Evolutionary conservation across 2,797 vertebrate genomes (phyloP), one percentile per base, ranked within the genome.

Genomic region (Galagoides demidoff): DNA sequence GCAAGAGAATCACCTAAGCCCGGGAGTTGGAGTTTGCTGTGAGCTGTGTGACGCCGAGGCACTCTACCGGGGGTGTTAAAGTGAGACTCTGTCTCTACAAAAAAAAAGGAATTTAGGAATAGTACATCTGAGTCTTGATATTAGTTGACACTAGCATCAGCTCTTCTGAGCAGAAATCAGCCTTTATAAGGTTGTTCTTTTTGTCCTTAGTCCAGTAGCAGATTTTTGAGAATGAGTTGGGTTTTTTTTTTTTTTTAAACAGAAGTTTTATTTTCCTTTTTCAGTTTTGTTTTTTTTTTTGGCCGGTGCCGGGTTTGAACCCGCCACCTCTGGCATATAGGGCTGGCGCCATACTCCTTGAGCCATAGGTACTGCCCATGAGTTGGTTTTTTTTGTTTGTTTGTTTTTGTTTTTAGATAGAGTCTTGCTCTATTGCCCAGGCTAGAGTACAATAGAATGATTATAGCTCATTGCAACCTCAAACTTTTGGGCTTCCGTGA

Each of bases 161-260:
- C 63, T 82, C 82, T 96, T 74, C 74, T 86, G 82, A 95, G 13
- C 43, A 85, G 85, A 95, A 91, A 49, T 85, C 37, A 59, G 49
- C 16, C 57, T 95, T 85, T 91, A 4, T 85, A 61, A 94, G 10
- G 29, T 81, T 90, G 31, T n/a, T 89, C 29, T 93, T 3, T 88
- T 93, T 90, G 49, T 19, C 79, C 27, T 93, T 84, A 66, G 52
- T 39, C 39, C 64, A 92, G 71, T 19, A 59, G 85, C 52, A 79
- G 55, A 71, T 77, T 92, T 94, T 91, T 93, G 23, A 92, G 59
- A 88, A 88, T 70, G 63, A 55, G 20, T 31, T 29, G 52, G 16
- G 20, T 76, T n/a, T 77, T 25, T 61, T 61, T 61, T 23, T 22
- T 59, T n/a, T n/a, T n/a, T n/a, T n/a, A n/a, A n/a, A n/a, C n/a